Percentiles rank a stretch among this genome's conserved stretches.
Evolutionary conservation across 2,888 invertebrate genomes (phyloP).

Genomic region (Merodon equestris): DNA sequence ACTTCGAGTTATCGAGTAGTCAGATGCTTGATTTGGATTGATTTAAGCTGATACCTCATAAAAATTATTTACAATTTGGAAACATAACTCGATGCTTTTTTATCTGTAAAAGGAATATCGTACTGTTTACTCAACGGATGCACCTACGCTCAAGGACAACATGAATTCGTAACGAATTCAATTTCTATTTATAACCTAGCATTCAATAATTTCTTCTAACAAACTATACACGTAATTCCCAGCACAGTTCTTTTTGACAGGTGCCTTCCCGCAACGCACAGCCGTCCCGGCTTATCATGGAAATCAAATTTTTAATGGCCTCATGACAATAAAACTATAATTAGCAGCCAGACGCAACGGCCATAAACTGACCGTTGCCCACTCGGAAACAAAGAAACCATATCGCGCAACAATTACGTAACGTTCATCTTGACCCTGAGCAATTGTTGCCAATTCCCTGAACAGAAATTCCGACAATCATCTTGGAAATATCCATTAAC

Average conservation of each 20-base stretch:
- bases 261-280: conserved; percentile 18
- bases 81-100: too few relatives aligned
- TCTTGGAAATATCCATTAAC: conserved; percentile 53
- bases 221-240: conserved; percentile 21
- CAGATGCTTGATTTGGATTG: too few relatives aligned
- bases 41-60: too few relatives aligned
- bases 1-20: too few relatives aligned
- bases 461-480: conserved; percentile 32
- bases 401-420: conserved; percentile 45
- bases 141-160: too few relatives aligned
- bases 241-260: conserved; percentile 8
- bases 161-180: too few relatives aligned
- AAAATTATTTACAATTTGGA: too few relatives aligned
- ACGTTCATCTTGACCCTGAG: conserved; percentile 38
- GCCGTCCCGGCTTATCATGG: conserved; percentile 15
- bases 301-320: conserved; percentile 15
- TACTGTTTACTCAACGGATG: too few relatives aligned
- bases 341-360: conserved; percentile 19
- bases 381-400: conserved; percentile 18
- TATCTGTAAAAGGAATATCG: too few relatives aligned
- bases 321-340: conserved; percentile 36
- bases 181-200: too few relatives aligned
- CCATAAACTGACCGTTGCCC: conserved; percentile 45
- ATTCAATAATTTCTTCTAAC: neutral
- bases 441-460: conserved; percentile 5